Evolutionary conservation across 2,888 invertebrate genomes (phyloP), one percentile per base, ranked within the genome.

Genomic region (Syrphus vitripennis): DNA sequence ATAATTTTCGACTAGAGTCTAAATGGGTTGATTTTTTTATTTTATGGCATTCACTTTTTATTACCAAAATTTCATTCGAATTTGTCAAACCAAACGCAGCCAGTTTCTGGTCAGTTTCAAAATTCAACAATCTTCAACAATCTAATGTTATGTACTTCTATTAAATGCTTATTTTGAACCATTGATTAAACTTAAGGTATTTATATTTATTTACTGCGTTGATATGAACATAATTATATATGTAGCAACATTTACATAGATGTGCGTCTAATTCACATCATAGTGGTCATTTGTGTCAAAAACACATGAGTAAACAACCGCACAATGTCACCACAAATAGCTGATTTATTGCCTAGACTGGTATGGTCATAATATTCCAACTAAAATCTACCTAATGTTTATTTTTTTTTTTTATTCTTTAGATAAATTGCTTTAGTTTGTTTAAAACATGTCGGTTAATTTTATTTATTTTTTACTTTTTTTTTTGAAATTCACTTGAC

Each of bases 401-500:
- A n/a, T 45, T 24, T 19, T 34, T 59, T n/a, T 1, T 57, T n/a
- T 14, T 34, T 12, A 72, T 12, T n/a, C n/a, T 24, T 24, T 16
- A 34, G 21, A 34, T 48, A 10, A 59, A 24, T 24, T 37, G 14
- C 4, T 7, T 40, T 31, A 4, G 12, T n/a, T n/a, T n/a, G n/a
- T n/a, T n/a, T n/a, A n/a, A n/a, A 9, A 14, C 34, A 24, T 67
- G 67, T 65, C 16, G 24, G 37, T 26, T 26, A 3, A 29, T 34
- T 26, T 61, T 3, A n/a, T 61, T 61, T 31, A 9, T 45, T 21
- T 48, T 67, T 14, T 21, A 12, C 21, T 50, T 69, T 50, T 40
- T 59, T 67, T 57, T 34, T 45, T 59, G 42, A 63, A 24, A 29
- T 78, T 63, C 16, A 9, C 45, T 53, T 63, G 70, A 57, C 79